Evolutionary conservation across 2,797 vertebrate species (phyloP).

Genomic region (Melanotaenia trifasciata): DNA sequence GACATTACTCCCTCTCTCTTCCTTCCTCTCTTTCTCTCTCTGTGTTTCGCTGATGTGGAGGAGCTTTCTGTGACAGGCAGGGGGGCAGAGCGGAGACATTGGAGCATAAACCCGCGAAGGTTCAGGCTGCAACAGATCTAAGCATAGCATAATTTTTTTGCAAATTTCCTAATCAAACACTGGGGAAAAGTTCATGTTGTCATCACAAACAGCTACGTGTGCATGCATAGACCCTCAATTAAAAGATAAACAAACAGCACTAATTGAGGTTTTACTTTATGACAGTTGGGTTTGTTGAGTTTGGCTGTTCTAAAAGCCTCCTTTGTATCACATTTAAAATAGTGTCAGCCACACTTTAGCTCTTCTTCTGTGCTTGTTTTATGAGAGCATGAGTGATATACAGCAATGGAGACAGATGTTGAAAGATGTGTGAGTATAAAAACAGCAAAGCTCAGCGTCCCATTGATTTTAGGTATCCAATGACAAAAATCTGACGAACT

Average conservation of each 20-base stretch:
- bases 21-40: constrained; percentile 43
- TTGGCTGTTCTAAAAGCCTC: constrained; percentile 13
- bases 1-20: constrained; percentile 52
- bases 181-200: constrained; percentile 27
- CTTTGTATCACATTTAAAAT: constrained; percentile 16
- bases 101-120: constrained; percentile 52
- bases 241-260: constrained; percentile 6
- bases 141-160: constrained; percentile 52
- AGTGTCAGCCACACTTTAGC: neutral
- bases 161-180: constrained; percentile 47
- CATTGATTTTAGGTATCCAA: constrained; percentile 33
- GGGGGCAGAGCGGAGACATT: constrained; percentile 44
- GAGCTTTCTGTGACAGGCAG: constrained; percentile 33
- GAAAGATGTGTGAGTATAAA: constrained; percentile 21
- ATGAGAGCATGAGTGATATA: neutral
- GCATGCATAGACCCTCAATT: constrained; percentile 3
- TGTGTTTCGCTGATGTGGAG: constrained; percentile 38
- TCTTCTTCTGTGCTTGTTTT: neutral
- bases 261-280: constrained; percentile 20
- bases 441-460: constrained; percentile 17
- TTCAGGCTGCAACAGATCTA: constrained; percentile 57
- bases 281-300: constrained; percentile 30
- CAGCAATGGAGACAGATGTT: constrained; percentile 7
- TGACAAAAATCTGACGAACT: constrained; percentile 31
- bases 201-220: constrained; percentile 16